Evolutionary conservation across 1,140 invertebrate genomes (phyloP), one percentile per base, ranked within the genome.

Genomic region (Formica exsecta): DNA sequence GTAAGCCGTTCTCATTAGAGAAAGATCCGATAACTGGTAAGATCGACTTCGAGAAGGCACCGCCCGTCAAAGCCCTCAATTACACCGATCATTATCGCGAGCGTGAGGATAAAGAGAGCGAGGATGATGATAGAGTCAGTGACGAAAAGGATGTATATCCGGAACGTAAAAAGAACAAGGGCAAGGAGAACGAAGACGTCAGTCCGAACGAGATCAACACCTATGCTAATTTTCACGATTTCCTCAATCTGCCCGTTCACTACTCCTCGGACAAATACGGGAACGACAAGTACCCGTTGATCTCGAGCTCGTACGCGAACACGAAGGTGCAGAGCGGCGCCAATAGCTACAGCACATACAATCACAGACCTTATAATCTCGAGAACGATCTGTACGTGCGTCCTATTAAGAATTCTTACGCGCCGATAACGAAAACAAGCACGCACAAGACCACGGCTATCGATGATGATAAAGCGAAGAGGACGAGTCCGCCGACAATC

Each of bases 221-320:
- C 25, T 94, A 93, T 48, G 96, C 96, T 0, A 97, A 96, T 90
- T 96, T 97, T 85, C 96, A 97, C 80, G 96, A 97, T 88, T 97
- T 97, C 88, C 93, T 97, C 0, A 97, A 97, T 92, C 91, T 97
- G n/a, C 97, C 97, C 0, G 96, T 96, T 0, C 96, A 96, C 76
- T 97, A 97, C 88, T 96, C 96, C 4, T 96, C 96, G 2, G 96
- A 96, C 1, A 96, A 96, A 89, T 97, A 97, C 65, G 95, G 96
- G 1, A 94, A 92, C 36, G 93, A 94, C n/a, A 96, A 95, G 76
- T 97, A 96, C 90, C 97, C 97, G 0, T 87, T 97, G 32, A 97
- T 97, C 48, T 97, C 97, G 2, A 97, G 95, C 86, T 97, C 97
- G 2, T 97, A 97, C 89, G 97, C 97, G 0, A 97, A 97, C 87